Percentiles rank a stretch among this genome's conserved stretches.
Evolutionary conservation across 2,113 vertebrate genomes (phyloP).

Genomic region (Prionailurus bengalensis): DNA sequence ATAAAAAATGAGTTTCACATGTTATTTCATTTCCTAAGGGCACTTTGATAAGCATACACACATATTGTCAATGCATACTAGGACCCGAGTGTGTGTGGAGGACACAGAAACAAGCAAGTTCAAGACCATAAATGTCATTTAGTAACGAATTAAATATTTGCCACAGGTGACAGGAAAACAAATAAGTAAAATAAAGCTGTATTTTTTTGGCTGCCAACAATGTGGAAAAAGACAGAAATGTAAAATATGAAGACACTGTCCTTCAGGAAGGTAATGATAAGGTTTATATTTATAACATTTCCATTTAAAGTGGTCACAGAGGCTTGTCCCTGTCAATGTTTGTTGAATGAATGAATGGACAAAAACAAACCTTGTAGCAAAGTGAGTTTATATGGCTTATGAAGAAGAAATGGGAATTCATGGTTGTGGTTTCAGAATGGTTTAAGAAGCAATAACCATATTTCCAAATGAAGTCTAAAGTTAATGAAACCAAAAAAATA

Average conservation of each 20-base stretch:
- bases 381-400: neutral
- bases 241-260: slow-evolving; percentile 62
- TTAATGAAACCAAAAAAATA: neutral
- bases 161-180: slow-evolving; percentile 67
- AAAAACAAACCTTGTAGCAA: neutral
- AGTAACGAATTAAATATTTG: slow-evolving; percentile 68
- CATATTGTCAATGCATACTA: slow-evolving; percentile 41
- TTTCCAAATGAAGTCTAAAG: slow-evolving; percentile 40
- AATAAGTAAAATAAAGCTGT: slow-evolving; percentile 69
- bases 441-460: neutral
- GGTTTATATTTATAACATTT: slow-evolving; percentile 61
- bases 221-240: slow-evolving; percentile 47
- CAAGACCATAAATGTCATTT: slow-evolving; percentile 73
- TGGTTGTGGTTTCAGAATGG: neutral
- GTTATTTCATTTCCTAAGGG: slow-evolving; percentile 87
- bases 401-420: neutral
- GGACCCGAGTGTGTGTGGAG: slow-evolving; percentile 14
- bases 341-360: neutral
- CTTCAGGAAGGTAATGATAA: slow-evolving; percentile 70
- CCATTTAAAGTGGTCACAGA: slow-evolving; percentile 53
- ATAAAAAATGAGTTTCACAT: slow-evolving; percentile 86
- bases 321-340: neutral
- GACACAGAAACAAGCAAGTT: slow-evolving; percentile 61
- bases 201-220: slow-evolving; percentile 44
- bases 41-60: slow-evolving; percentile 85